A percentile compares a stretch with the other conserved stretches of the same genome.
phyloP scores from a whole-genome alignment of 2,888 invertebrate species.

The Uropetala carovei region DNA sequence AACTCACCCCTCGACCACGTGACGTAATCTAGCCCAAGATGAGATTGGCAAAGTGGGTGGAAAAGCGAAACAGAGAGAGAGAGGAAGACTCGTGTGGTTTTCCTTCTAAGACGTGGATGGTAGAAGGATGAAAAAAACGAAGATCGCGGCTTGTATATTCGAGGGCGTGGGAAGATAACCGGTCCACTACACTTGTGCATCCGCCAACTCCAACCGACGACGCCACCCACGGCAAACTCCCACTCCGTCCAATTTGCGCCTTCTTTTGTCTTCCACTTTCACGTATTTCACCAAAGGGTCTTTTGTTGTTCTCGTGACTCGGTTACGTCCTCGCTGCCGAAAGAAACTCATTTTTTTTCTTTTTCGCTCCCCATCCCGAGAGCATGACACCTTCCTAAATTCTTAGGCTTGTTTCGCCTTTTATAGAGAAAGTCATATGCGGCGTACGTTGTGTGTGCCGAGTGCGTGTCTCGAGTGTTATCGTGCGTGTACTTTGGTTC shows the following conservation, averaged over 20 bases:
- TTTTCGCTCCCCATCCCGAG: neutral
- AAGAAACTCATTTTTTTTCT: neutral
- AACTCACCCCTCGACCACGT: neutral
- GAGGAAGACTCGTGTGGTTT: neutral
- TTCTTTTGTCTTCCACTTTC: neutral
- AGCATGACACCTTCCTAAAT: neutral
- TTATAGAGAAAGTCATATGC: neutral
- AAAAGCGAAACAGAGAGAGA: neutral
- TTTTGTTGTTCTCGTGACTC: neutral
- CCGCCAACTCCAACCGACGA: neutral
- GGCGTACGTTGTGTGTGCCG: neutral
- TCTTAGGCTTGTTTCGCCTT: neutral
- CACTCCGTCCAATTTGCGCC: neutral
- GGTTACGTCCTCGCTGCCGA: neutral
- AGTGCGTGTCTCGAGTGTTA: too few relatives aligned
- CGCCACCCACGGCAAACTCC: neutral
- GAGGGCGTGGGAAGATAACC: conserved; percentile 17
- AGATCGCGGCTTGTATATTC: neutral
- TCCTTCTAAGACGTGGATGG: neutral
- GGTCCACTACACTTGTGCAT: conserved; percentile 5
- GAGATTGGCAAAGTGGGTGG: neutral
- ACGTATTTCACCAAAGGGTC: neutral
- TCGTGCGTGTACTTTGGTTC: too few relatives aligned
- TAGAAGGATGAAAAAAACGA: neutral
- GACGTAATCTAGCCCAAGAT: neutral